These are phyloP conservation scores for Sminthurides aquaticus DNA, from an alignment of 2,888 invertebrate genomes.

Conservation along the genomic window DNA sequence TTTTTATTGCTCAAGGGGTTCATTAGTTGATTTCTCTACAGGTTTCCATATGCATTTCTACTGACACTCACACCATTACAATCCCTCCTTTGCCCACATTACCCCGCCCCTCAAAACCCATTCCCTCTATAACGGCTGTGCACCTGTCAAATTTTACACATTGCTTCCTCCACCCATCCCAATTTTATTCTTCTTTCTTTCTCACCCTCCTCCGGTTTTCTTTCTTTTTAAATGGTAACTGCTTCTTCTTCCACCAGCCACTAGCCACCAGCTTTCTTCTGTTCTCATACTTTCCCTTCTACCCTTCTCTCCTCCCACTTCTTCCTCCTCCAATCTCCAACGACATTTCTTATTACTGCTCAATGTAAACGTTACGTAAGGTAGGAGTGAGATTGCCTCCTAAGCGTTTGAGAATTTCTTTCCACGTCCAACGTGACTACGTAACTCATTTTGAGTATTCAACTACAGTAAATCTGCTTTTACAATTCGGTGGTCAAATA, in stretches of 20 bases:
- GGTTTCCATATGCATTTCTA: constrained; percentile 31
- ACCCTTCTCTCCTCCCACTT: background rate
- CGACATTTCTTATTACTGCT: no score
- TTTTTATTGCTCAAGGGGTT: constrained; percentile 43
- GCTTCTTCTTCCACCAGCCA: no score
- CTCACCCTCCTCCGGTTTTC: background rate
- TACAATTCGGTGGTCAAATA: no score
- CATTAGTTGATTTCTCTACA: constrained; percentile 44
- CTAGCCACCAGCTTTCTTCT: background rate
- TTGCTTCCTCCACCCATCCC: constrained; percentile 1
- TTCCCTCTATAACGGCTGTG: constrained; percentile 12
- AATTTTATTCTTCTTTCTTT: constrained; percentile 3
- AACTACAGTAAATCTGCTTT: no score
- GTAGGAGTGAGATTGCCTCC: no score
- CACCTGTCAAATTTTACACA: constrained; percentile 23
- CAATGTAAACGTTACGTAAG: no score
- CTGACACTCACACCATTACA: constrained; percentile 15
- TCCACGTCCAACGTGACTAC: no score
- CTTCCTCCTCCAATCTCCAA: no score
- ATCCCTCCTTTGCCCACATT: constrained; percentile 17
- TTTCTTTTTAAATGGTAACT: no score
- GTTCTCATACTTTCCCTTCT: background rate
- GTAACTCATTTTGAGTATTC: no score
- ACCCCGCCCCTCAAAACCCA: constrained; percentile 19
- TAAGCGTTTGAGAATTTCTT: no score